Base-by-base conservation (phyloP, 1,140 invertebrate species). In the Helicorthomorpha holstii region DNA sequence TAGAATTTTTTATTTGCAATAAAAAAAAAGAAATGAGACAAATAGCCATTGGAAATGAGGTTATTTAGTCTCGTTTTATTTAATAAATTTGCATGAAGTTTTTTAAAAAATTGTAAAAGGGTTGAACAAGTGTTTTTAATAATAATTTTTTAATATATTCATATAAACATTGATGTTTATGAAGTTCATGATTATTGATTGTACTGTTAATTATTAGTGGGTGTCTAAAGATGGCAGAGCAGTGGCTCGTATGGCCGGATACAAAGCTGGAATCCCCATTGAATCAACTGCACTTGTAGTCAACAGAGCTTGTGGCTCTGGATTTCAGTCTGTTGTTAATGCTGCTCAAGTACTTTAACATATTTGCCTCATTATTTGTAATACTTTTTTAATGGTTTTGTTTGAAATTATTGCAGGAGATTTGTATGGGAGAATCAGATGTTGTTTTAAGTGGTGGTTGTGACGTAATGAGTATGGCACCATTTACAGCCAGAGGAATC, bases 401-500 rank as follows among this genome's bases (percentile, higher is more conserved):
- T 38, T 49, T 10, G 52, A 48, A 52, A 49, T 48, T 29, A 47
- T 50, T 54, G 27, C 52, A 92, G 84, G 90, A 92, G 64, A 97
- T 98, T 57, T 57, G 81, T 48, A 71, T 81, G 22, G 89, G 92
- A 26, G 82, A 85, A 60, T 81, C 89, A 2, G 78, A 85, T 57
- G 80, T 98, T 54, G 87, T 88, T 2, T 64, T 98, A 10, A 82
- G 90, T 49, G 93, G 91, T 46, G 93, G 93, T 3, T 77, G 81
- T 26, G 94, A 98, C 63, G 96, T 84, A 64, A 98, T 98, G 94
- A 93, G 84, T 25, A 83, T 88, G 68, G 71, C 82, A n/a, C 95
- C 95, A 0, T 95, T 86, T 67, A 76, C 81, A 22, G 82, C 92
- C 0, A 74, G 94, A 43, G 81, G 84, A 57, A 70, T 89, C 21